A percentile compares a stretch with the other conserved stretches of the same genome.
Conservation (phyloP, 2,113 vertebrate species). For the Pedetes capensis region DNA sequence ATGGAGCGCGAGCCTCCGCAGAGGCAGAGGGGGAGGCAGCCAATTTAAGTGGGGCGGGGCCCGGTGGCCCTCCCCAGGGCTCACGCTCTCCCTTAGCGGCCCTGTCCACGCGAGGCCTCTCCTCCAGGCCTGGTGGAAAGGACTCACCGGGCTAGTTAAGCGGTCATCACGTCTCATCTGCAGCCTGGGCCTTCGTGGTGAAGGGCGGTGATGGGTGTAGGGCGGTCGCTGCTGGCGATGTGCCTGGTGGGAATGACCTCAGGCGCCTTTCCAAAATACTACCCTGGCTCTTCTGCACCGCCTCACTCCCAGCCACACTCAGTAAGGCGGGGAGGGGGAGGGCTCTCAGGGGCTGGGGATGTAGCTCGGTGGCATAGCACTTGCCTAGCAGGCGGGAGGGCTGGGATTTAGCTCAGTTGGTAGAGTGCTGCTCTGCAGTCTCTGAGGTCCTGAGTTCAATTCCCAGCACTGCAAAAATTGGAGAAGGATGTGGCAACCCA, state of each 20-base stretch:
- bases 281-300: not conserved
- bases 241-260: not conserved
- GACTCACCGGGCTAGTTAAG: fast-evolving
- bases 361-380: not conserved
- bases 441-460: too few species aligned
- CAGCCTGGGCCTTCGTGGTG: not conserved
- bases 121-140: not conserved
- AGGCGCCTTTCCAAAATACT: not conserved
- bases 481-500: too few species aligned
- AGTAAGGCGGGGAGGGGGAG: too few species aligned
- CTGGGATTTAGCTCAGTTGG: too few species aligned
- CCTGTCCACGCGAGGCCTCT: not conserved
- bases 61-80: too few species aligned
- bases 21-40: not conserved
- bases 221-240: not conserved
- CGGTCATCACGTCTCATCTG: not conserved
- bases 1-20: too few species aligned
- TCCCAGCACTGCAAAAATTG: too few species aligned
- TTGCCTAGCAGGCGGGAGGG: not conserved
- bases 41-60: too few species aligned
- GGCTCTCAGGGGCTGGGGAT: not conserved
- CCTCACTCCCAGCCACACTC: not conserved
- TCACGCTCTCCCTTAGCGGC: not conserved
- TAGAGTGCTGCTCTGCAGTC: too few species aligned
- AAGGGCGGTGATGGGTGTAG: fast-evolving